phyloP scores from a whole-genome alignment of 2,888 invertebrate genomes.

The Exephanes ischioxanthus region DNA sequence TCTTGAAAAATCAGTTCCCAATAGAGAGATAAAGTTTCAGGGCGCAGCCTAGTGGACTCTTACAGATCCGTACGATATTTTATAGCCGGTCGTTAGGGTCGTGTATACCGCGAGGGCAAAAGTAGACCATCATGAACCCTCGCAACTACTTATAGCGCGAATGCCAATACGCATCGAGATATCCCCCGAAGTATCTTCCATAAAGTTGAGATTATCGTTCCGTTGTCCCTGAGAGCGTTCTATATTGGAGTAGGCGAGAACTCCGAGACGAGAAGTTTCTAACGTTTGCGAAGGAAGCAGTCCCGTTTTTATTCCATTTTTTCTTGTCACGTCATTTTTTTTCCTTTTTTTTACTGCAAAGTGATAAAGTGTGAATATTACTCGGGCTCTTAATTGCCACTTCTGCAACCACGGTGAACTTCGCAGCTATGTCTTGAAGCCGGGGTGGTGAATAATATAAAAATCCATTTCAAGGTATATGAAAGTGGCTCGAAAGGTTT shows the following conservation, averaged over 20 bases:
- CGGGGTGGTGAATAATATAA: slow-evolving; percentile 30
- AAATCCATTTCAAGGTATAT: slow-evolving; percentile 18
- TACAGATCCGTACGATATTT: slow-evolving; percentile 24
- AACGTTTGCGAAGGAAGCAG: background rate
- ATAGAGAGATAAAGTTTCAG: slow-evolving; percentile 12
- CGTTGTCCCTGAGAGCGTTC: slow-evolving; percentile 56
- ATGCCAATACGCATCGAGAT: slow-evolving; percentile 7
- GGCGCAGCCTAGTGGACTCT: background rate
- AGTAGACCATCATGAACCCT: background rate
- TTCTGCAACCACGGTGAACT: background rate
- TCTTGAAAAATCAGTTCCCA: slow-evolving; percentile 22
- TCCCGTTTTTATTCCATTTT: background rate
- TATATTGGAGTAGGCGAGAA: background rate
- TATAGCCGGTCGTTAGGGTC: slow-evolving; percentile 25
- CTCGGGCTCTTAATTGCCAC: background rate
- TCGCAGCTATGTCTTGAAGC: background rate
- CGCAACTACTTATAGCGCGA: background rate
- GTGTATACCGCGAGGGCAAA: background rate
- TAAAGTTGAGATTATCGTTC: slow-evolving; percentile 58
- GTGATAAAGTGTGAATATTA: slow-evolving; percentile 12
- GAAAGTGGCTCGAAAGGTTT: background rate
- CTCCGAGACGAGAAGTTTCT: slow-evolving; percentile 3
- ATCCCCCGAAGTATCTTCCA: slow-evolving; percentile 34
- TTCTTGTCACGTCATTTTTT: background rate
- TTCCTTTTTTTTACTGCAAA: background rate